phyloP scores from a whole-genome alignment of 2,888 invertebrate species.

The Choristoneura rosaceana region DNA sequence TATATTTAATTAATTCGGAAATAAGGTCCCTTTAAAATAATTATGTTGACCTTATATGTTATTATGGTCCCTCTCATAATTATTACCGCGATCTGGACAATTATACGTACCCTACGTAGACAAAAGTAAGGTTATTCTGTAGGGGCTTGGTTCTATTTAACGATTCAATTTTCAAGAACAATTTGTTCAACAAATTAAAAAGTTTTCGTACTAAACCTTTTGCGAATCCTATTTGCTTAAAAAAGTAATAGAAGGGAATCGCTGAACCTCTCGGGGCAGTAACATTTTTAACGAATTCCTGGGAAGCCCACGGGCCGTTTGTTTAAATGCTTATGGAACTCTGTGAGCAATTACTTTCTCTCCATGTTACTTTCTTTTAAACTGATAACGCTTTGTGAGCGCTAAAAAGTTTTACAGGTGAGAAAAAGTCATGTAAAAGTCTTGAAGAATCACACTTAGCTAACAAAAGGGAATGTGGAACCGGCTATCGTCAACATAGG shows the following conservation, averaged over 20 bases:
- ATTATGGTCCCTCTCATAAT: not conserved
- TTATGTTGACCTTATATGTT: slow-evolving; percentile 6
- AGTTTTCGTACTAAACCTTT: slow-evolving; percentile 47
- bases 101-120: not conserved
- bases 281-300: slow-evolving; percentile 48
- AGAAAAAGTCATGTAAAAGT: not conserved
- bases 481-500: too few relatives aligned
- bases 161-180: slow-evolving; percentile 41
- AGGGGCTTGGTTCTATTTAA: slow-evolving; percentile 5
- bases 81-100: not conserved
- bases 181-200: slow-evolving; percentile 49
- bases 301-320: slow-evolving; percentile 48
- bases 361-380: slow-evolving; percentile 42
- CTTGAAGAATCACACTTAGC: not conserved
- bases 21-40: slow-evolving; percentile 20
- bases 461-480: not conserved
- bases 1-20: slow-evolving; percentile 14
- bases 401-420: slow-evolving; percentile 12
- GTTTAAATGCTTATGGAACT: slow-evolving; percentile 50
- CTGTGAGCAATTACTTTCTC: slow-evolving; percentile 49
- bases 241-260: slow-evolving; percentile 39
- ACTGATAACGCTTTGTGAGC: slow-evolving; percentile 28
- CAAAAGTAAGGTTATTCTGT: not conserved
- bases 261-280: slow-evolving; percentile 39
- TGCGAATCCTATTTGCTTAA: slow-evolving; percentile 39